Evolutionary conservation across 2,113 vertebrate genomes (phyloP), one percentile per base, ranked within the genome.

Genomic region (Pygoscelis adeliae): DNA sequence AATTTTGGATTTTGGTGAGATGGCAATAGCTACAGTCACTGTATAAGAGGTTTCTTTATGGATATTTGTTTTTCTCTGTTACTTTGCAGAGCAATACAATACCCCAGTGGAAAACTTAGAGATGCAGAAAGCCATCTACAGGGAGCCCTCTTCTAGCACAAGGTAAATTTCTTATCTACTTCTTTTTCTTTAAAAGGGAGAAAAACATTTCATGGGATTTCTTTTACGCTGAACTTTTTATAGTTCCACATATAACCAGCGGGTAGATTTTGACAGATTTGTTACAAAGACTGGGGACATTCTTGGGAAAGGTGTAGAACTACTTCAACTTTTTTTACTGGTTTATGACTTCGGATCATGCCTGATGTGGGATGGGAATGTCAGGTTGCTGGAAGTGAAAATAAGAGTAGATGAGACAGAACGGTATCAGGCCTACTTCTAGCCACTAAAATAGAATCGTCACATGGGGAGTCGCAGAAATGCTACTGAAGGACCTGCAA

Each of bases 401-500:
- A 38, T 88, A 93, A 94, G 44, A 89, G 44, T 6, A 92, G 70
- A 87, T 90, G 87, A 97, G 49, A 82, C 61, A 89, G 87, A 92
- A 94, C 0, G 23, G 44, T 83, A 53, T 73, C 52, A 63, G 86
- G 87, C 94, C 83, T 84, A 88, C 55, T 91, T 83, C 91, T 92
- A 95, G 88, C 78, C 85, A 87, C 69, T 93, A 90, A 87, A 70
- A 87, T 86, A 93, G 94, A 93, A 87, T 70, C 78, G 53, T 52
- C 78, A 65, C 91, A 74, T 72, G 85, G 89, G 94, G 73, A 96
- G 83, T 52, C 32, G 19, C 67, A 86, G 93, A 94, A 94, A 95
- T 53, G 84, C 83, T 67, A 92, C 65, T 44, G 96, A 93, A 96
- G 94, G 91, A 78, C 79, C 89, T 97, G 95, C 89, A 89, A 94